These are phyloP conservation scores for Oreochromis grahami DNA, from an alignment of 2,797 vertebrate genomes.

Conservation along the genomic window DNA sequence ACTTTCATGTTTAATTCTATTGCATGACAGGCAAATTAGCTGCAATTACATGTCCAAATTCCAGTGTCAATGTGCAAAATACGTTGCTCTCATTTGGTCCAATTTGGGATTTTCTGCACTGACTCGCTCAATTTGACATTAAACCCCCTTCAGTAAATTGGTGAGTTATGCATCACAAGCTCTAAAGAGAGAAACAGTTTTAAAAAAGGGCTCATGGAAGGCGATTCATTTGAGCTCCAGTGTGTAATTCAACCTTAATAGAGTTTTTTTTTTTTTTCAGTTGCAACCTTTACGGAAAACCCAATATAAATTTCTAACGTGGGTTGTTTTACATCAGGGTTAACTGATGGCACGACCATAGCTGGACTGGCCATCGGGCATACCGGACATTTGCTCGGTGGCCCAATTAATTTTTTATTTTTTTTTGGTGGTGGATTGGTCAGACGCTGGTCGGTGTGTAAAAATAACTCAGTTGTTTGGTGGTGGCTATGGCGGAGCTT, in stretches of 20 bases:
- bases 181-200: not conserved
- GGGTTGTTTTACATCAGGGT: not conserved
- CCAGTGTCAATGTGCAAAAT: not conserved
- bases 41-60: not conserved
- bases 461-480: no score
- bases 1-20: not conserved
- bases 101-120: slow-evolving; percentile 13
- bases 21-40: not conserved
- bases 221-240: not conserved
- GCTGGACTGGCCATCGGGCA: no score
- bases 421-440: no score
- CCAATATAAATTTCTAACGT: not conserved
- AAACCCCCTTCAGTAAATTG: slow-evolving; percentile 21
- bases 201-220: not conserved
- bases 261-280: not conserved
- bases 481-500: no score
- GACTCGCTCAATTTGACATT: slow-evolving; percentile 7
- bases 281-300: not conserved
- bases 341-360: no score
- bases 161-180: slow-evolving; percentile 8
- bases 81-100: not conserved
- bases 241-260: not conserved
- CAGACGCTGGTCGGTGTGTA: no score
- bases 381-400: no score
- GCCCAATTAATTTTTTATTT: no score